Conservation (phyloP, 2,888 invertebrate species). For the Microchrysa polita region DNA sequence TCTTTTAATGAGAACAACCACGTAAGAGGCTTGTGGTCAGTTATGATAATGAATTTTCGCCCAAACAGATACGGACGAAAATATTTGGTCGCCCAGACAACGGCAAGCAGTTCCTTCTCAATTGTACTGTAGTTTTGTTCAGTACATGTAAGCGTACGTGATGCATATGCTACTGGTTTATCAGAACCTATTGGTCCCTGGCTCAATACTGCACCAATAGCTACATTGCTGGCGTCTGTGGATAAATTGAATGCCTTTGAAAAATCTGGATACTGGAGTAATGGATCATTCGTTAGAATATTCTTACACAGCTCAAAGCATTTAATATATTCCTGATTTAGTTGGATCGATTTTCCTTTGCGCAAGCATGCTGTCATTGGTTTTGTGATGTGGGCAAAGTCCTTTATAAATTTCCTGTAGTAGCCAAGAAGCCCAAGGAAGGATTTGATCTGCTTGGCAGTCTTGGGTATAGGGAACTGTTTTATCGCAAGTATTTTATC, state of each 20-base stretch:
- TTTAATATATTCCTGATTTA: not conserved
- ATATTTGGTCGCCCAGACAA: no score
- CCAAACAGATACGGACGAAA: no score
- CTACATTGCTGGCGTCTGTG: conserved; percentile 54
- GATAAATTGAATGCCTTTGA: conserved; percentile 53
- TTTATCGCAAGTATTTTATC: conserved; percentile 50
- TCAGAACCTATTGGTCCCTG: no score
- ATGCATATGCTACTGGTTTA: no score
- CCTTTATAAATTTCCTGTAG: conserved; percentile 51
- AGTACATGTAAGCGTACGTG: no score
- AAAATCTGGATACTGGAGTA: conserved; percentile 59
- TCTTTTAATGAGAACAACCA: no score
- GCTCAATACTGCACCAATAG: conserved; percentile 54
- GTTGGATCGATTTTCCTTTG: not conserved
- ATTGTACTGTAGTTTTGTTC: no score
- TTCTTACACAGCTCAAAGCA: conserved; percentile 19
- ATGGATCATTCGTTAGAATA: conserved; percentile 44
- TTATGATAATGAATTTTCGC: no score
- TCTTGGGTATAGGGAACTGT: conserved; percentile 51
- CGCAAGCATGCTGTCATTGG: conserved; percentile 47
- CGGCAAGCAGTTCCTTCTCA: no score
- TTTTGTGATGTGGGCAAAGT: conserved; percentile 48
- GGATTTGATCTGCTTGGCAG: conserved; percentile 47
- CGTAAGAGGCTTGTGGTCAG: no score
- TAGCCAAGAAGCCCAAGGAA: conserved; percentile 51